A percentile compares a stretch with the other conserved stretches of the same genome.
phyloP scores from a whole-genome alignment of 2,888 invertebrate genomes.

The Conus canariensis region DNA sequence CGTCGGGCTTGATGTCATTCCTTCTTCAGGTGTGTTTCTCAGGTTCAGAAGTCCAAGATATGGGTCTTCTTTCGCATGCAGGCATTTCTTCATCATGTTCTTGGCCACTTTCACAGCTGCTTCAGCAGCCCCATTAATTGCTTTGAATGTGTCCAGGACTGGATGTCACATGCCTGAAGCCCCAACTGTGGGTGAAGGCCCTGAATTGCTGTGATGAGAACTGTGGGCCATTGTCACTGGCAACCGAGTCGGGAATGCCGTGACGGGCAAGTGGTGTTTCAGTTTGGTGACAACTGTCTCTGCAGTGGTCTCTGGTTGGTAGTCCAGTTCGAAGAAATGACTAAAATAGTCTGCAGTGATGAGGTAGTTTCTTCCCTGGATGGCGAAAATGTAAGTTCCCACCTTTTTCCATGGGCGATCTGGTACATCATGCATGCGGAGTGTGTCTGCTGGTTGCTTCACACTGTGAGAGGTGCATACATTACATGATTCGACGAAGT shows the following conservation, averaged over 20 bases:
- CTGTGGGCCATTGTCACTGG: conserved; percentile 41
- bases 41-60: conserved; percentile 42
- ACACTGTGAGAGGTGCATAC: conserved; percentile 43
- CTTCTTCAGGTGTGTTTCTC: conserved; percentile 39
- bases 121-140: conserved; percentile 34
- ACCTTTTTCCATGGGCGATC: conserved; percentile 55
- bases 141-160: conserved; percentile 34
- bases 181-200: conserved; percentile 29
- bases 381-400: conserved; percentile 56
- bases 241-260: conserved; percentile 47
- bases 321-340: conserved; percentile 54
- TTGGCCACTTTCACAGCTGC: conserved; percentile 39
- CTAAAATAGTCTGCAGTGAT: conserved; percentile 55
- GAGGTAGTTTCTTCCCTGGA: conserved; percentile 48
- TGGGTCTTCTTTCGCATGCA: conserved; percentile 39
- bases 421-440: conserved; percentile 48
- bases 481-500: conserved; percentile 49
- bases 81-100: conserved; percentile 40
- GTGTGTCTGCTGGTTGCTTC: conserved; percentile 46
- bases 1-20: conserved; percentile 27
- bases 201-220: conserved; percentile 39
- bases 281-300: conserved; percentile 50
- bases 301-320: conserved; percentile 46
- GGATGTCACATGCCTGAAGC: conserved; percentile 37
- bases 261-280: conserved; percentile 51